These are phyloP conservation scores for Philypnodon macrostomus DNA, from an alignment of 2,797 vertebrate genomes.

Conservation along the genomic window DNA sequence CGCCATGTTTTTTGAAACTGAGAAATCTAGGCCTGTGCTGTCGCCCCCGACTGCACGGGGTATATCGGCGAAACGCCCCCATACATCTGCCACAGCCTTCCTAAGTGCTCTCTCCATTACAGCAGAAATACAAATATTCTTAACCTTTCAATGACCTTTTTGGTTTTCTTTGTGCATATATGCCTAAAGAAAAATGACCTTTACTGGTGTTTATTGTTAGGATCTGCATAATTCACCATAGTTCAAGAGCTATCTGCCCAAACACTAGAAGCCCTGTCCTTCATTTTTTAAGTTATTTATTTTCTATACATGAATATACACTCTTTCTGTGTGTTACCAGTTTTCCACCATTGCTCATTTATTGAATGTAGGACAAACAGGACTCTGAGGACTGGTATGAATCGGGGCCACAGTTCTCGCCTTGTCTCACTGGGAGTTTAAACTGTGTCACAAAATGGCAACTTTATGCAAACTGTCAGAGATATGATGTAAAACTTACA, in stretches of 20 bases:
- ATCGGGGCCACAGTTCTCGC: constrained; percentile 62
- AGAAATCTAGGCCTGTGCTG: too few species aligned
- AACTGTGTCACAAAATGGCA: constrained; percentile 57
- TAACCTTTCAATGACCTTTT: not conserved
- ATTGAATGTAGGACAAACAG: constrained; percentile 54
- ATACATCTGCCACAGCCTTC: too few species aligned
- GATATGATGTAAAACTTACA: too few species aligned
- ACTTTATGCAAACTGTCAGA: constrained; percentile 16
- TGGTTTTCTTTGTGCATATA: not conserved
- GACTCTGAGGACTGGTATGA: constrained; percentile 54
- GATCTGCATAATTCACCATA: not conserved
- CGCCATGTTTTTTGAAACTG: too few species aligned
- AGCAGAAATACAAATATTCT: not conserved
- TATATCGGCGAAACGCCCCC: too few species aligned
- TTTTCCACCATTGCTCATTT: constrained; percentile 23
- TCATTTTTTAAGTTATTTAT: not conserved
- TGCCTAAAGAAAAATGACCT: not conserved
- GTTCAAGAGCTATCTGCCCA: too few species aligned
- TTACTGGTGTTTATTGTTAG: constrained; percentile 1
- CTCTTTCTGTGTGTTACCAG: constrained; percentile 9
- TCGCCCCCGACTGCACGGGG: too few species aligned
- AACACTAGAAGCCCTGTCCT: too few species aligned
- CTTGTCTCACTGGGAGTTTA: constrained; percentile 40
- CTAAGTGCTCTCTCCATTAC: not conserved
- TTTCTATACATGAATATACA: not conserved